These are phyloP conservation scores for Macrosiphum euphorbiae DNA, from an alignment of 2,888 invertebrate genomes.

Conservation along the genomic window DNA sequence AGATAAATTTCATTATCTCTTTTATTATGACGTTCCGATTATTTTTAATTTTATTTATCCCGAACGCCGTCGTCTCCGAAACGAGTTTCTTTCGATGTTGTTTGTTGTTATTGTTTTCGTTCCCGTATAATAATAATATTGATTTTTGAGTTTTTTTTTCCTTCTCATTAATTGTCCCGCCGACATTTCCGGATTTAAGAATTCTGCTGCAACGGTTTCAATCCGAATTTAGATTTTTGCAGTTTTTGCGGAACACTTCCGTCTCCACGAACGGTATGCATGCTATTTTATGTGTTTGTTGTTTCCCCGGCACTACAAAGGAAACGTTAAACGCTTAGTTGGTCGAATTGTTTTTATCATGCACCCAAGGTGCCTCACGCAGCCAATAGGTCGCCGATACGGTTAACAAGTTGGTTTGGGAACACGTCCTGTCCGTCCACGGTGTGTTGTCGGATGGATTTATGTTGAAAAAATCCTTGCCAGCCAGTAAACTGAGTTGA, in stretches of 20 bases:
- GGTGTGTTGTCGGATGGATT: not conserved
- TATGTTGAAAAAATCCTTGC: not conserved
- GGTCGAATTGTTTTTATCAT: not conserved
- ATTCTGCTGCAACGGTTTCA: not conserved
- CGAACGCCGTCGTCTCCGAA: too few relatives aligned
- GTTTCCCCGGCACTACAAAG: not conserved
- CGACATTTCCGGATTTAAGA: not conserved
- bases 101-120: not conserved
- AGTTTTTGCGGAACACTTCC: not conserved
- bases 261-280: not conserved
- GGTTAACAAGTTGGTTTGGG: not conserved
- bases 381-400: not conserved
- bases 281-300: not conserved
- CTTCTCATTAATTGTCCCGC: not conserved
- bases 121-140: not conserved
- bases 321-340: not conserved
- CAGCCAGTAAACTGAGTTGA: not conserved
- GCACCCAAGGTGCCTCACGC: not conserved
- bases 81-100: not conserved
- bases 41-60: not conserved
- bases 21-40: slow-evolving; percentile 6
- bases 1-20: not conserved
- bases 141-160: not conserved
- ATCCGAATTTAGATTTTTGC: not conserved
- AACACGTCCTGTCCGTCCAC: not conserved